These are phyloP conservation scores for Dioctria rufipes DNA, from an alignment of 2,888 invertebrate species.

Conservation along the genomic window DNA sequence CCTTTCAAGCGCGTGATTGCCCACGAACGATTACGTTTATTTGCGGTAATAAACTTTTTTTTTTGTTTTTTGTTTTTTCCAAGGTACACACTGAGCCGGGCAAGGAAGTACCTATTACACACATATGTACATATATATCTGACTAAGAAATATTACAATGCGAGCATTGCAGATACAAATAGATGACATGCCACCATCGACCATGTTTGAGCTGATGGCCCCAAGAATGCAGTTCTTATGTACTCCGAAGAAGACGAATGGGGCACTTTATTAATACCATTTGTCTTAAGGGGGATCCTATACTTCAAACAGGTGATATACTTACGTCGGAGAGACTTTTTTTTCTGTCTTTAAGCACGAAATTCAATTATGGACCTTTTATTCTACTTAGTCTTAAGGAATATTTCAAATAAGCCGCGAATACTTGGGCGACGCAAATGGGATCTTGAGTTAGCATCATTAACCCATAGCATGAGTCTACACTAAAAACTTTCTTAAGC, in stretches of 20 bases:
- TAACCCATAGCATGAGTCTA: constrained; percentile 4
- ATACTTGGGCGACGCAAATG: not conserved
- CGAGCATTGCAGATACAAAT: constrained; percentile 20
- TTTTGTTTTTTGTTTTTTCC: not conserved
- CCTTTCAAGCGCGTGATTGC: constrained; percentile 57
- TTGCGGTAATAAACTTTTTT: constrained; percentile 59
- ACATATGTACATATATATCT: too few species aligned
- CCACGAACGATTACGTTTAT: constrained; percentile 57
- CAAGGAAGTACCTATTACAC: not conserved
- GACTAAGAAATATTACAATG: constrained; percentile 25
- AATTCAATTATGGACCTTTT: constrained; percentile 34
- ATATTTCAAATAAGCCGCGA: constrained; percentile 11
- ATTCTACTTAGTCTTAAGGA: constrained; percentile 11
- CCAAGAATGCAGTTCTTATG: constrained; percentile 25
- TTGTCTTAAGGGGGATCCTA: not conserved
- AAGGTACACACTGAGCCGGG: constrained; percentile 12
- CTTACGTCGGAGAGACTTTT: constrained; percentile 9
- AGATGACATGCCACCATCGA: constrained; percentile 49
- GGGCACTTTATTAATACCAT: constrained; percentile 30
- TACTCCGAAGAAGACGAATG: constrained; percentile 23
- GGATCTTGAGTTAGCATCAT: not conserved
- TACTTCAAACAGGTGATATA: not conserved
- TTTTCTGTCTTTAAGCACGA: not conserved
- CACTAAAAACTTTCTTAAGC: not conserved
- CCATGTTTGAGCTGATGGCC: not conserved